Percentiles rank a stretch among this genome's conserved stretches.
phyloP scores from a whole-genome alignment of 2,888 invertebrate species.

The Pharmacophagus antenor region DNA sequence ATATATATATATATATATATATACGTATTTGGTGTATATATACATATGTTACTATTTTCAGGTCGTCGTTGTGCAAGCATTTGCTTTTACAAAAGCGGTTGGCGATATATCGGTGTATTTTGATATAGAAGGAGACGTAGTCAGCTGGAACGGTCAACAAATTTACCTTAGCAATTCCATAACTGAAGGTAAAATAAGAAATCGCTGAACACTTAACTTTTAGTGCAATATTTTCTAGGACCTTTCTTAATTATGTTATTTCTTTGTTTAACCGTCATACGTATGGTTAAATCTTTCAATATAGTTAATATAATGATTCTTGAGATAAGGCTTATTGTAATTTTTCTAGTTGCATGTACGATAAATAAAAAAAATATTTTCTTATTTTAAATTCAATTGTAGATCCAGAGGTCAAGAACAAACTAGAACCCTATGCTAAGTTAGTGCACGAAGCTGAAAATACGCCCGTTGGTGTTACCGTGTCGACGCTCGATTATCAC shows the following conservation, averaged over 20 bases:
- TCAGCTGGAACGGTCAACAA: slow-evolving; percentile 85
- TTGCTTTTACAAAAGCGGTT: slow-evolving; percentile 87
- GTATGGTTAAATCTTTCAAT: too few relatives aligned
- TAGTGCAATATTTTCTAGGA: too few relatives aligned
- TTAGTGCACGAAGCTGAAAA: slow-evolving; percentile 78
- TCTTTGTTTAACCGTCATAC: too few relatives aligned
- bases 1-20: too few relatives aligned
- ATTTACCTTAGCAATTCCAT: slow-evolving; percentile 82
- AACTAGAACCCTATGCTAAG: slow-evolving; percentile 81
- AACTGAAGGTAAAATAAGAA: slow-evolving; percentile 76
- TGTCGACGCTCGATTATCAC: slow-evolving; percentile 72
- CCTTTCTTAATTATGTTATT: too few relatives aligned
- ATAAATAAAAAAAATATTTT: too few relatives aligned
- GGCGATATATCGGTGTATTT: slow-evolving; percentile 88
- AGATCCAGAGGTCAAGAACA: slow-evolving; percentile 80
- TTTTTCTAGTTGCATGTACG: too few relatives aligned
- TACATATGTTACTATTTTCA: slow-evolving; percentile 42
- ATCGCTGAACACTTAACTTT: too few relatives aligned
- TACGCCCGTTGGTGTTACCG: slow-evolving; percentile 76
- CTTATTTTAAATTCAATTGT: slow-evolving; percentile 32
- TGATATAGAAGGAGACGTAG: slow-evolving; percentile 83
- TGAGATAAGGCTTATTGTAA: too few relatives aligned
- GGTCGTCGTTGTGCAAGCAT: slow-evolving; percentile 86
- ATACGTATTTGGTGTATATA: neutral
- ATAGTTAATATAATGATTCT: too few relatives aligned